A percentile compares a stretch with the other conserved stretches of the same genome.
These are phyloP conservation scores for Ammodytes marinus DNA, from an alignment of 2,113 vertebrate species.

Conservation along the genomic window DNA sequence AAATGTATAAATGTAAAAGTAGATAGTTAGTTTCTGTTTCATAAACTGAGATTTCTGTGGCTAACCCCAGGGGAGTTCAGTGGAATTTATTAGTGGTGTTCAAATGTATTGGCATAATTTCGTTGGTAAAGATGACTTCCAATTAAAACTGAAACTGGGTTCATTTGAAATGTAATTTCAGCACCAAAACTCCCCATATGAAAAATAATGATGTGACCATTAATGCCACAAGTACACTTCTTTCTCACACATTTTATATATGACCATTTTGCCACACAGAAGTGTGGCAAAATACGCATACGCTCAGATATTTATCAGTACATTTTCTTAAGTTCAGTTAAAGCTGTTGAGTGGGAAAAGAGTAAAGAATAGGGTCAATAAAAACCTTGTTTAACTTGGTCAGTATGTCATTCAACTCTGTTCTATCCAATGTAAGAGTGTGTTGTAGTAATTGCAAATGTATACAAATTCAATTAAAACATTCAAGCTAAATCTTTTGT, in stretches of 20 bases:
- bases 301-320: not conserved
- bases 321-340: not conserved
- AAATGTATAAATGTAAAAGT: not conserved
- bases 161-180: not conserved
- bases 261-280: not conserved
- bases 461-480: not conserved
- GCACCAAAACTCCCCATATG: not conserved
- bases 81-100: not conserved
- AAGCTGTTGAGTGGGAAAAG: not conserved
- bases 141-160: not conserved
- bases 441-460: not conserved
- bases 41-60: not conserved
- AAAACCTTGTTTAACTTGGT: not conserved
- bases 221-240: conserved; percentile 23
- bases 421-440: not conserved
- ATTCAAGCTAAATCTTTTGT: not conserved
- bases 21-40: not conserved
- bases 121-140: not conserved
- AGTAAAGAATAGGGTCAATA: not conserved
- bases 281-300: too few relatives aligned
- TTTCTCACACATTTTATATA: not conserved
- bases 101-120: not conserved
- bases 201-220: not conserved
- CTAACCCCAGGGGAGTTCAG: not conserved
- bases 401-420: not conserved